Base-by-base conservation (phyloP, 2,113 vertebrate genomes). In the Aspiorhynchus laticeps region DNA sequence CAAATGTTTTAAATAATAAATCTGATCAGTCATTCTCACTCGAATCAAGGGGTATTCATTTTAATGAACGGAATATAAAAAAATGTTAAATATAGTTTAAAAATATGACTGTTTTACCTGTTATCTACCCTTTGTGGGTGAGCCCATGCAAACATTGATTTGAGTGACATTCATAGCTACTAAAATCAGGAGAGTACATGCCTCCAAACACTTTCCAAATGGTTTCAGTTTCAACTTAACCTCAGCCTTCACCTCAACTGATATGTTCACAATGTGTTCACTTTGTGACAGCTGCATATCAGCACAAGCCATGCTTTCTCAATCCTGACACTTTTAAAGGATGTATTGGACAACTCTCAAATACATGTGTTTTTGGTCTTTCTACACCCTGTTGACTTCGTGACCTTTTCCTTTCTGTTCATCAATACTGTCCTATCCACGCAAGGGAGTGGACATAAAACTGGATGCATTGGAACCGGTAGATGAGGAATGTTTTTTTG, bases 401-500 rank as follows among this genome's bases (percentile, higher is more conserved):
- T 86, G 36, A 48, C 75, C 41, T 71, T 85, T 77, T 86, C 31
- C 31, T 8, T 88, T 63, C 48, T 77, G 4, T 41, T 61, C 46
- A 48, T 85, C 77, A 71, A 53, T 80, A 69, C 43, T 38, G 19
- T 76, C 26, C 77, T 81, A 65, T 71, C 48, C 67, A 46, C 56
- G 8, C n/a, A 82, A 26, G 53, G 38, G 69, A 80, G 19, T 31
- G 48, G n/a, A 46, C 51, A 75, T 74, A 24, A 80, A 71, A 82
- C 2, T 33, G 41, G 73, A 21, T 82, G 3, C 56, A 51, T 14
- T 51, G 51, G 31, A 46, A 86, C 46, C 26, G 17, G 79, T 17
- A 41, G 67, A 87, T n/a, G 53, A 75, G 79, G 36, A 74, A 80
- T 73, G 46, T 5, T 17, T 31, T 41, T 80, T 88, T 76, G 85